Conservation (phyloP, 92 coral and sea anemone species). For the Palythoa caribaeorum region DNA sequence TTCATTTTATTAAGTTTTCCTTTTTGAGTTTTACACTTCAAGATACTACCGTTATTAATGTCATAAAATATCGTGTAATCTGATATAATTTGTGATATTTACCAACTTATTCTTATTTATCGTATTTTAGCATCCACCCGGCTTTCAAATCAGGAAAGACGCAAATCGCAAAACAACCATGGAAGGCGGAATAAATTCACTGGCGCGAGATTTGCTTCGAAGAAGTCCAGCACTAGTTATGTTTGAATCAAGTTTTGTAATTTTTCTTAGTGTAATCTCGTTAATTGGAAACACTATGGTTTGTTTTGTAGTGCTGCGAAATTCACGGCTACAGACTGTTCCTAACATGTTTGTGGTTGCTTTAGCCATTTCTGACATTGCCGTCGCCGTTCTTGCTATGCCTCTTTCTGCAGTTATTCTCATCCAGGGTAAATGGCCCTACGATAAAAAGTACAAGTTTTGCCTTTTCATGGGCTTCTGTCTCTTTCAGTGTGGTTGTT, state of each 20-base stretch:
- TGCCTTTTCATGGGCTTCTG: conserved; percentile 71
- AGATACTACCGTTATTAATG: neutral
- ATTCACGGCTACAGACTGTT: neutral
- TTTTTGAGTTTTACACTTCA: neutral
- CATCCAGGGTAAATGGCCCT: neutral
- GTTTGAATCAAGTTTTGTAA: neutral
- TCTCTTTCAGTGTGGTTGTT: conserved; percentile 62
- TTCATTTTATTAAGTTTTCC: neutral
- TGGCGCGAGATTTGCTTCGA: neutral
- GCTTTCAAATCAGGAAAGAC: neutral
- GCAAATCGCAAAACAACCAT: neutral
- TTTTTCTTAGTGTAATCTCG: neutral
- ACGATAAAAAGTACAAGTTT: conserved; percentile 48
- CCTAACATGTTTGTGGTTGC: conserved; percentile 25
- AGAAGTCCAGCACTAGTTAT: neutral
- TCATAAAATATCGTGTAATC: neutral
- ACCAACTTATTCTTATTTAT: neutral
- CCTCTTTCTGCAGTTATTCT: conserved; percentile 3
- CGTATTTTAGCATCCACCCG: neutral
- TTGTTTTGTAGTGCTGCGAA: neutral
- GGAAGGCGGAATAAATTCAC: neutral
- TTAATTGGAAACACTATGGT: neutral
- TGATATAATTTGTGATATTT: neutral
- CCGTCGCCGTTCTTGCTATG: neutral
- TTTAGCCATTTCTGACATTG: conserved; percentile 18